These are phyloP conservation scores for Sorex araneus DNA, from an alignment of 2,113 vertebrate genomes.

Conservation along the genomic window DNA sequence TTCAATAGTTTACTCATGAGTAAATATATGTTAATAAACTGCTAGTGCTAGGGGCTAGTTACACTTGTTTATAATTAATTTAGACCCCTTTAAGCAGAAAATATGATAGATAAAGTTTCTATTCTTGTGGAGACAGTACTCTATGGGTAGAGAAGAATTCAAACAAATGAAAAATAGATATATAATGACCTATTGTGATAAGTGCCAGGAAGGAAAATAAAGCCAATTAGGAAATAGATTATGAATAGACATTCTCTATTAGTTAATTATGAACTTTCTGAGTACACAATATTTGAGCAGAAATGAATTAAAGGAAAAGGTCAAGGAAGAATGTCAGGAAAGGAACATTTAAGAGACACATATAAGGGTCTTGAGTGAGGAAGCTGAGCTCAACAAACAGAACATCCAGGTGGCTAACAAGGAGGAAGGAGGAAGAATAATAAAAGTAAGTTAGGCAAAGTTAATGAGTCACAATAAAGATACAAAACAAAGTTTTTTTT, in stretches of 20 bases:
- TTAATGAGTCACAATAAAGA: not conserved
- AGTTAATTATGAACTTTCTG: conserved; percentile 3
- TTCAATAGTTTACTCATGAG: conserved; percentile 16
- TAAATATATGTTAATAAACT: not conserved
- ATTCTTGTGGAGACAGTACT: not conserved
- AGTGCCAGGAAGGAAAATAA: conserved; percentile 1
- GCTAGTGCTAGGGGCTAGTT: not conserved
- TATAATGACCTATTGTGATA: not conserved
- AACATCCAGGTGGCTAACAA: not conserved
- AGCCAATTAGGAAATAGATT: conserved; percentile 12
- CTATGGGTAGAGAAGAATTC: conserved; percentile 43
- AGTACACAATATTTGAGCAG: conserved; percentile 19
- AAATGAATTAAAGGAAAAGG: conserved; percentile 21
- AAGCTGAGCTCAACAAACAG: not conserved
- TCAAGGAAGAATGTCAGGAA: not conserved
- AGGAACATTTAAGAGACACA: not conserved
- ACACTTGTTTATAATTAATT: conserved; percentile 15
- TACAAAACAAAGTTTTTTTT: too few species aligned
- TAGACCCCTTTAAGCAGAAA: not conserved
- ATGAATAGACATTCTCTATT: not conserved
- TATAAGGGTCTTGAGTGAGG: not conserved
- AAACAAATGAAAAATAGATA: conserved; percentile 30
- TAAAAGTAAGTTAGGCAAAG: not conserved
- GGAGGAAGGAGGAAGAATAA: not conserved
- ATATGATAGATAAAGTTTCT: not conserved